Conservation (phyloP, 2,113 vertebrate genomes). For the Scytalopus superciliaris region DNA sequence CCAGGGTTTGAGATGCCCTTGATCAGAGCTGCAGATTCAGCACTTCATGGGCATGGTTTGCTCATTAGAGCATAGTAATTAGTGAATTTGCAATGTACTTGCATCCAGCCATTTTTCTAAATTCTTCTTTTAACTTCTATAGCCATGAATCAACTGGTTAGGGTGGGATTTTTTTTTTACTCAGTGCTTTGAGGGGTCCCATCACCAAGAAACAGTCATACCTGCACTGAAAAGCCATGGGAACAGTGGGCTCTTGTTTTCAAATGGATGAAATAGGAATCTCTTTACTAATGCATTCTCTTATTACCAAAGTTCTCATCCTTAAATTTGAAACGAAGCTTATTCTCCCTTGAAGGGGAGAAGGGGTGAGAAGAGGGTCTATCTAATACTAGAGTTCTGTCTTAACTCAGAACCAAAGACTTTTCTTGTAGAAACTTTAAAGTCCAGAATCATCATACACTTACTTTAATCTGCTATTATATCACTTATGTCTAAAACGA, state of each 20-base stretch:
- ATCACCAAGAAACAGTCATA: not conserved
- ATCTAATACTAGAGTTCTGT: not conserved
- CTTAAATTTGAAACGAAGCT: not conserved
- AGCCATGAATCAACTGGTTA: not conserved
- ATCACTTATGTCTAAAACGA: not conserved
- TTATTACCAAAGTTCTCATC: not conserved
- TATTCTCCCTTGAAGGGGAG: not conserved
- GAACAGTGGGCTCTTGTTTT: not conserved
- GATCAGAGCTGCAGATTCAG: not conserved
- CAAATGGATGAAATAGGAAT: not conserved
- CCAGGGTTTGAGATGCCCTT: not conserved
- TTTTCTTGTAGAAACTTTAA: not conserved
- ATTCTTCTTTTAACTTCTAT: not conserved
- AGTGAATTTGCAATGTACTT: not conserved
- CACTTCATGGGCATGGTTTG: not conserved
- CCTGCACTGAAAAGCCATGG: not conserved
- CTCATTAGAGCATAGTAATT: constrained; percentile 13
- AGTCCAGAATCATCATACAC: not conserved
- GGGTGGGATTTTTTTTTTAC: not conserved
- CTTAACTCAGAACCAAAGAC: not conserved
- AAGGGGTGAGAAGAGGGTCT: not conserved
- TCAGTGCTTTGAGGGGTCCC: not conserved
- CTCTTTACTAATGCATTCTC: not conserved
- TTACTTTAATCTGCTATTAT: not conserved
- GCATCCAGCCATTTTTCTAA: not conserved